Conservation (phyloP, 2,888 invertebrate species). For the Polydesmus complanatus region DNA sequence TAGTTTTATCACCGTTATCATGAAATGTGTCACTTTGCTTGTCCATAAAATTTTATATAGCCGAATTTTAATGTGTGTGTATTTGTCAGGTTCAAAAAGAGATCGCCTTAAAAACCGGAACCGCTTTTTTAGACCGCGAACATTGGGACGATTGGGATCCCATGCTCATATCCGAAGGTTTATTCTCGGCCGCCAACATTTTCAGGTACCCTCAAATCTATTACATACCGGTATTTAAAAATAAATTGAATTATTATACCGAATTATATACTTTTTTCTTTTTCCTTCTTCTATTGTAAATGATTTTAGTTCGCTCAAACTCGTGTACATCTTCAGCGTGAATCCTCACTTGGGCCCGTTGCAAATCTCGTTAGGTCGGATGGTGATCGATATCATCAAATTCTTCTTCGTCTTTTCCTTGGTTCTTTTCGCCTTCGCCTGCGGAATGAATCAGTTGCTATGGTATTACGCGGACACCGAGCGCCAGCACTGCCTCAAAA, state of each 20-base stretch:
- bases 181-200: conserved; percentile 97
- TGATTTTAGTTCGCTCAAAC: conserved; percentile 39
- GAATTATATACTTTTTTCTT: too few relatives aligned
- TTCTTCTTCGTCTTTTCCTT: conserved; percentile 43
- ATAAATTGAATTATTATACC: background rate
- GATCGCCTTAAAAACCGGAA: conserved; percentile 33
- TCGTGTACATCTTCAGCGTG: conserved; percentile 48
- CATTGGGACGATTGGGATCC: conserved; percentile 98
- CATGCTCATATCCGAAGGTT: conserved; percentile 85
- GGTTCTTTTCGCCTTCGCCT: conserved; percentile 45
- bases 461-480: conserved; percentile 66
- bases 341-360: conserved; percentile 47
- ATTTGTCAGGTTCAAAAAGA: conserved; percentile 57
- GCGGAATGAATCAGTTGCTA: conserved; percentile 61
- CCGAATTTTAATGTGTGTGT: background rate
- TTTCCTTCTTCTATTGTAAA: background rate
- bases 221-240: background rate
- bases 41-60: too few relatives aligned
- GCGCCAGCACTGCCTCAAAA: conserved; percentile 22
- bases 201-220: conserved; percentile 36
- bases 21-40: too few relatives aligned
- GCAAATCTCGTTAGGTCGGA: conserved; percentile 45
- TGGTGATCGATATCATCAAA: conserved; percentile 47
- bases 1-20: too few relatives aligned
- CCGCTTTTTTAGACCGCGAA: conserved; percentile 57